Conservation (phyloP, 2,113 vertebrate genomes). For the Bothrops jararaca region DNA sequence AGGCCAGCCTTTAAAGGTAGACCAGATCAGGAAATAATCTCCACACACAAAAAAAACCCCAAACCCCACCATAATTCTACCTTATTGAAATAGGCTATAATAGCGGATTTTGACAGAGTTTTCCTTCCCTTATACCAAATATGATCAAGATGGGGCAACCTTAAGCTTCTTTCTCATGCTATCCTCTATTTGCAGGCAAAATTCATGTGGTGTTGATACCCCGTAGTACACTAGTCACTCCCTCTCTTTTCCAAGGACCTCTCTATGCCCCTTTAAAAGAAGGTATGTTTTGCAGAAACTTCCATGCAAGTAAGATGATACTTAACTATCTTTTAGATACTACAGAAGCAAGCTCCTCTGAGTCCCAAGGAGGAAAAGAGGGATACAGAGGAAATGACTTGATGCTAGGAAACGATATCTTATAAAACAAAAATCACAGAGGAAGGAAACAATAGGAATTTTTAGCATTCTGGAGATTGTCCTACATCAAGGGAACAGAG, state of each 20-base stretch:
- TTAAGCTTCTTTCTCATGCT: background rate
- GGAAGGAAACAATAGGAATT: conserved; percentile 40
- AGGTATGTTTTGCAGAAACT: background rate
- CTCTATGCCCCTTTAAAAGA: background rate
- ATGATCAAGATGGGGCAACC: background rate
- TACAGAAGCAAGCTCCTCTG: background rate
- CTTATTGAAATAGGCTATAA: background rate
- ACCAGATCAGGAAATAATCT: background rate
- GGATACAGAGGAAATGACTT: background rate
- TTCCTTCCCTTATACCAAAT: background rate
- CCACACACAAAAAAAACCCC: background rate
- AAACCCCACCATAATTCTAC: background rate
- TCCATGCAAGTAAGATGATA: background rate
- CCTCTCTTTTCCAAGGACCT: background rate
- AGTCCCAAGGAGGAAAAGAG: background rate
- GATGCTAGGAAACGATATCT: background rate
- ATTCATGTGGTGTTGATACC: background rate
- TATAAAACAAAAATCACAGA: conserved; percentile 40
- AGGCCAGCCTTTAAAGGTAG: background rate
- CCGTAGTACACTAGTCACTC: background rate
- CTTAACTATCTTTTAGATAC: background rate
- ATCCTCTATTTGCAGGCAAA: background rate
- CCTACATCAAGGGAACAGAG: conserved; percentile 25
- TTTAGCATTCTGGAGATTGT: background rate
- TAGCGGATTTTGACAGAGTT: background rate